phyloP scores from a whole-genome alignment of 1,140 invertebrate genomes.

The Drosophila repletoides region DNA sequence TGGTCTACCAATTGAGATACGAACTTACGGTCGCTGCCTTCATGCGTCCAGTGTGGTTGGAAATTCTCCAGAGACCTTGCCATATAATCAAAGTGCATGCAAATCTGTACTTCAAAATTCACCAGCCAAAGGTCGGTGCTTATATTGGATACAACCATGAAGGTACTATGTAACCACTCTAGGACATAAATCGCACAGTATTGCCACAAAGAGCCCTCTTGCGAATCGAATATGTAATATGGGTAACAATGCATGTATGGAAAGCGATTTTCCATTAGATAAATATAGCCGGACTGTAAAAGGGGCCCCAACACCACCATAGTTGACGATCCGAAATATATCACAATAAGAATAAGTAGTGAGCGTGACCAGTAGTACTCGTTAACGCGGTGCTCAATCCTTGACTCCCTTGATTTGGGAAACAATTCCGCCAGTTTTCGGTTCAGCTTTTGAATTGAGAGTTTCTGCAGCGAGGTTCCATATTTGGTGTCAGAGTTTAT shows the following conservation, averaged over 20 bases:
- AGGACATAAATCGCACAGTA: slow-evolving; percentile 39
- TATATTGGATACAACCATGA: slow-evolving; percentile 45
- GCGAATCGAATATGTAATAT: slow-evolving; percentile 34
- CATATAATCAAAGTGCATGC: slow-evolving; percentile 54
- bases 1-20: slow-evolving; percentile 43
- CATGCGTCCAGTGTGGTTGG: slow-evolving; percentile 21
- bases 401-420: slow-evolving; percentile 23
- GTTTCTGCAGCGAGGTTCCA: slow-evolving; percentile 26
- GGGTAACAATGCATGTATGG: slow-evolving; percentile 50
- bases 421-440: slow-evolving; percentile 28
- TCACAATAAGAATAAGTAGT: background rate
- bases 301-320: slow-evolving; percentile 46
- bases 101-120: slow-evolving; percentile 50
- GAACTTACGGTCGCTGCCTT: slow-evolving; percentile 24
- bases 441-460: slow-evolving; percentile 20
- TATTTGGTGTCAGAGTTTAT: slow-evolving; percentile 54
- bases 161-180: slow-evolving; percentile 49
- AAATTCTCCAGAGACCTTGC: slow-evolving; percentile 26
- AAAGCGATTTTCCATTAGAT: slow-evolving; percentile 2
- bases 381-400: slow-evolving; percentile 30
- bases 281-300: slow-evolving; percentile 10
- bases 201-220: slow-evolving; percentile 20
- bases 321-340: slow-evolving; percentile 36
- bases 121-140: slow-evolving; percentile 54
- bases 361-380: slow-evolving; percentile 46